Evolutionary conservation across 2,888 invertebrate species (phyloP), one percentile per base, ranked within the genome.

Genomic region (Blera fallax): DNA sequence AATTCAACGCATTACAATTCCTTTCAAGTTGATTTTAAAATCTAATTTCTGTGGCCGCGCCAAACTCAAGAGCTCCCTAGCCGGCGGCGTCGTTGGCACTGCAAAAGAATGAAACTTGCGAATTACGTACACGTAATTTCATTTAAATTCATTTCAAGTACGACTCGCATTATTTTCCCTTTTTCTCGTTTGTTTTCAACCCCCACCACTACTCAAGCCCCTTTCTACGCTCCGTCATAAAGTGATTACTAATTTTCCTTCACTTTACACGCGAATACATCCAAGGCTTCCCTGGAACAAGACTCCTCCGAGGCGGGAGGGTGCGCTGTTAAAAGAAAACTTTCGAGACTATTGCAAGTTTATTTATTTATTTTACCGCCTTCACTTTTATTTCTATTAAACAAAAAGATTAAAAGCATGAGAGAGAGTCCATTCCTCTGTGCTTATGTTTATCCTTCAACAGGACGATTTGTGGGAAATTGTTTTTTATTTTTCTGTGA

Each of bases 11-110:
- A 78, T 83, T 78, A 78, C 78, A 73, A 83, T 83, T 83, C 83
- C 78, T 83, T 83, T 83, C 78, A 83, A 83, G 83, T 83, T 78
- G 78, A 79, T 83, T 83, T 78, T 73, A 79, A 83, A 83, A 83
- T 83, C 83, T 83, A 83, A 83, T 83, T 83, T 83, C 78, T 79
- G 29, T 73, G 34, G 37, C 50, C 27, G 32, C 58, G 45, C 52
- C 10, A 40, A 52, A 54, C 18, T 69, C 54, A 7, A n/a, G 14
- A 29, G 54, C 10, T 14, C 11, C 21, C 21, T 21, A n/a, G 48
- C 1, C 11, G 29, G 7, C 62, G 29, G 16, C 69, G 24, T 48
- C 29, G 43, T 45, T 70, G 58, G 77, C 48, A 62, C 37, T 58
- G 76, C 65, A 70, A 76, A 72, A 65, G 72, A 78, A 65, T 65